Evolutionary conservation across 2,888 invertebrate species (phyloP).

Genomic region (Baccha elongata): DNA sequence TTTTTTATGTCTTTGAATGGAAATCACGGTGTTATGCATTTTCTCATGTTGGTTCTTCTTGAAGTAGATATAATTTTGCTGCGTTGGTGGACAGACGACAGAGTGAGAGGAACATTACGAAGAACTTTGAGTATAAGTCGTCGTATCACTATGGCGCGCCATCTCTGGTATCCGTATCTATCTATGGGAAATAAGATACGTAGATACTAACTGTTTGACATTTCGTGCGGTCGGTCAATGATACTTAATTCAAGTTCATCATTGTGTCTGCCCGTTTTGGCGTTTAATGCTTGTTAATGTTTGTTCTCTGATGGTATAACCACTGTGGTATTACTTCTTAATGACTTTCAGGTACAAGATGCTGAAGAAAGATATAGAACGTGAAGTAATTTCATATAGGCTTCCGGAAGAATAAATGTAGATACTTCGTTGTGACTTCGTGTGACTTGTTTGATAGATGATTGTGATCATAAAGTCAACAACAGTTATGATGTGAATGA

Average conservation of each 20-base stretch:
- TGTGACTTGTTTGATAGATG: background rate
- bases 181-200: conserved; percentile 52
- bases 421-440: conserved; percentile 44
- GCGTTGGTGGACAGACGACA: conserved; percentile 58
- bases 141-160: background rate
- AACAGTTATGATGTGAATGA: conserved; percentile 21
- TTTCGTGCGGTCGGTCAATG: conserved; percentile 69
- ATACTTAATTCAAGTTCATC: conserved; percentile 71
- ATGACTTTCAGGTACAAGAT: conserved; percentile 35
- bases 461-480: background rate
- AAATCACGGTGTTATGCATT: conserved; percentile 11
- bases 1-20: background rate
- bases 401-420: too few species aligned
- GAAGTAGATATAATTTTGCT: background rate
- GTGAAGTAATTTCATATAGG: conserved; percentile 34
- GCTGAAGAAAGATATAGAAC: conserved; percentile 34
- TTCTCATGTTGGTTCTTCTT: conserved; percentile 9
- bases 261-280: conserved; percentile 46
- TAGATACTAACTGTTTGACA: conserved; percentile 58
- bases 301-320: conserved; percentile 12
- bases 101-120: conserved; percentile 30
- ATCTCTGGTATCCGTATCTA: background rate
- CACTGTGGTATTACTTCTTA: conserved; percentile 35
- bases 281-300: conserved; percentile 22
- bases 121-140: conserved; percentile 6